A percentile compares a stretch with the other conserved stretches of the same genome.
phyloP scores from a whole-genome alignment of 2,888 invertebrate genomes.

The Rhabditoides inermis region DNA sequence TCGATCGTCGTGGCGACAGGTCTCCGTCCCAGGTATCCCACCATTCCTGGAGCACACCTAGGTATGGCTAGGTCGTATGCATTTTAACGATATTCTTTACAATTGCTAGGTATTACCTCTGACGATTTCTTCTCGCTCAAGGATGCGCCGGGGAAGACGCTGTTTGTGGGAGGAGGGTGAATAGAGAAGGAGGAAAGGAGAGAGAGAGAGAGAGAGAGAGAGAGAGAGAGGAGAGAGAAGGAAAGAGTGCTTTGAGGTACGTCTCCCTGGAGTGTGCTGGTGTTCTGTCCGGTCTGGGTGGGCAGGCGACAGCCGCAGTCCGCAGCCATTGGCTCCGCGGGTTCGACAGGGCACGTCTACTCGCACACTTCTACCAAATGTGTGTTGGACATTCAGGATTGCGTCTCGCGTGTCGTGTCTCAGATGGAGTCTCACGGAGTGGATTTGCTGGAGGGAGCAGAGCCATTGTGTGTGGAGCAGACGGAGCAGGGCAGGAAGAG shows the following conservation, averaged over 20 bases:
- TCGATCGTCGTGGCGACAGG: conserved; percentile 59
- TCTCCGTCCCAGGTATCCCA: conserved; percentile 57
- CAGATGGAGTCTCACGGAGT: conserved; percentile 56
- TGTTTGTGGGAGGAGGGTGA: conserved; percentile 61
- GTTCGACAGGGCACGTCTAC: conserved; percentile 57
- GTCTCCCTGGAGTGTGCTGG: conserved; percentile 62
- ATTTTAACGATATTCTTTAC: background rate
- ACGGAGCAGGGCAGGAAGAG: no score
- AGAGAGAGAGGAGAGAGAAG: no score
- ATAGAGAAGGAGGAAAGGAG: no score
- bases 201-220: no score
- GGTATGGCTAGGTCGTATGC: conserved; percentile 1
- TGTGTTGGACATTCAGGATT: conserved; percentile 53
- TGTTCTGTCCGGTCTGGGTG: conserved; percentile 57
- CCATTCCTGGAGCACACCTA: conserved; percentile 54
- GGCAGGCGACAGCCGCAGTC: conserved; percentile 55
- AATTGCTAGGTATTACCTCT: conserved; percentile 57
- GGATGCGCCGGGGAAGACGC: conserved; percentile 56
- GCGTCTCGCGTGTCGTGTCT: conserved; percentile 57
- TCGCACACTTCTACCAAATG: no score
- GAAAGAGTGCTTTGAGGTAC: no score
- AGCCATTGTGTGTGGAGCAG: no score
- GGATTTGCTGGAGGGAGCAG: no score
- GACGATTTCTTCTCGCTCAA: conserved; percentile 60
- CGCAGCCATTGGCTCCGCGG: conserved; percentile 59